phyloP scores from a whole-genome alignment of 2,888 invertebrate species.

The Limnephilus auricula region DNA sequence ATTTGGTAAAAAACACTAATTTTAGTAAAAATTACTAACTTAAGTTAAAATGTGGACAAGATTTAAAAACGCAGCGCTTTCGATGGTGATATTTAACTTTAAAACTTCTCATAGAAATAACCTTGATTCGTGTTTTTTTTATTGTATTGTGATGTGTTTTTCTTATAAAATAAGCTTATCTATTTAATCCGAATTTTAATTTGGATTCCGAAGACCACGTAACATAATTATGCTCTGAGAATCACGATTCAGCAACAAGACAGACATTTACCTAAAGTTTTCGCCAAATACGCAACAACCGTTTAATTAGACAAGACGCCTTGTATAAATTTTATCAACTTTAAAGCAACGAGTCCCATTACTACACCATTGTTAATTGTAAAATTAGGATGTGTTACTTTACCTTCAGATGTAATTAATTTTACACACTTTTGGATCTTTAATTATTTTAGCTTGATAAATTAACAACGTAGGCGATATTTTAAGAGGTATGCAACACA shows the following conservation, averaged over 20 bases:
- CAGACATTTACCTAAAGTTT: background rate
- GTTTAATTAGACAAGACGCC: background rate
- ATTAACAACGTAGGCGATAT: background rate
- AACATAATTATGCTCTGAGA: background rate
- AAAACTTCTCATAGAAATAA: background rate
- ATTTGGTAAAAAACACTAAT: background rate
- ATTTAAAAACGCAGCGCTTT: background rate
- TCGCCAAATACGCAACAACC: background rate
- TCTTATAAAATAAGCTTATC: background rate
- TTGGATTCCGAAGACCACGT: background rate
- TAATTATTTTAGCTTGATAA: slow-evolving; percentile 29
- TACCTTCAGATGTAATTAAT: slow-evolving; percentile 4
- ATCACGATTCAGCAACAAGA: no score
- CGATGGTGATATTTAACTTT: background rate
- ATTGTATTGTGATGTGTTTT: no score
- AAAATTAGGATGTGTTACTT: background rate
- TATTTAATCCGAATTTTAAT: background rate
- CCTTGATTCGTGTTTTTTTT: no score
- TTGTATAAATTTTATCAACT: background rate
- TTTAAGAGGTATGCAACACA: slow-evolving; percentile 26
- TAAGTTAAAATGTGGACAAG: background rate
- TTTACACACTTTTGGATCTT: background rate
- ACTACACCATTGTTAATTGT: background rate
- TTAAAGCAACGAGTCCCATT: background rate
- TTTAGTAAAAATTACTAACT: background rate